phyloP scores from a whole-genome alignment of 2,797 vertebrate species.

The Sebastes nivosus region DNA sequence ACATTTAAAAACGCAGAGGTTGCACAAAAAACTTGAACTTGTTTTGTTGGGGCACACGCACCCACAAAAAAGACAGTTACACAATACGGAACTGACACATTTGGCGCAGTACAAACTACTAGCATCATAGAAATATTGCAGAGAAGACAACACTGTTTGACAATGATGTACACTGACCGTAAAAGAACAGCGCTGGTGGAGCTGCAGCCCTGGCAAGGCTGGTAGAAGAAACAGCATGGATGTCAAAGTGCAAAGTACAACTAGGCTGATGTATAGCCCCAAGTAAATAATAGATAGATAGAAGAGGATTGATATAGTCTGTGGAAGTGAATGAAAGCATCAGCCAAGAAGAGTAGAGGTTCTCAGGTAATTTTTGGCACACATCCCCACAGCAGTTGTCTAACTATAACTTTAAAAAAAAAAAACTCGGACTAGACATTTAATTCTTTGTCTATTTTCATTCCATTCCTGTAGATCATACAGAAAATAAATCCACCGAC shows the following conservation, averaged over 20 bases:
- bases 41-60: neutral
- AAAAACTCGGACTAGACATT: neutral
- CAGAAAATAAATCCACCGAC: slow-evolving; percentile 8
- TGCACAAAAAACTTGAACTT: slow-evolving; percentile 1
- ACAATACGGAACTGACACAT: neutral
- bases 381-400: neutral
- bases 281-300: slow-evolving; percentile 40
- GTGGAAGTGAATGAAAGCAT: neutral
- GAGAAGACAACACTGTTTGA: neutral
- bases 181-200: neutral
- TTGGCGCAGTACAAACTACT: neutral
- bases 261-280: slow-evolving; percentile 14
- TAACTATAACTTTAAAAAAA: neutral
- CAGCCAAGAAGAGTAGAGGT: neutral
- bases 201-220: neutral
- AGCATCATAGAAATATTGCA: neutral
- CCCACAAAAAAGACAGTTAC: neutral
- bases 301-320: slow-evolving; percentile 22
- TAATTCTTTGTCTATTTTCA: neutral
- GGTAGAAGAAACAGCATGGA: neutral
- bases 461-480: slow-evolving; percentile 12
- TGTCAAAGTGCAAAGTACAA: slow-evolving; percentile 22
- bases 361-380: neutral
- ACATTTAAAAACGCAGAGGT: slow-evolving; percentile 10
- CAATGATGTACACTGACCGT: neutral